These are phyloP conservation scores for Nematolebias whitei DNA, from an alignment of 2,113 vertebrate species.

Conservation along the genomic window DNA sequence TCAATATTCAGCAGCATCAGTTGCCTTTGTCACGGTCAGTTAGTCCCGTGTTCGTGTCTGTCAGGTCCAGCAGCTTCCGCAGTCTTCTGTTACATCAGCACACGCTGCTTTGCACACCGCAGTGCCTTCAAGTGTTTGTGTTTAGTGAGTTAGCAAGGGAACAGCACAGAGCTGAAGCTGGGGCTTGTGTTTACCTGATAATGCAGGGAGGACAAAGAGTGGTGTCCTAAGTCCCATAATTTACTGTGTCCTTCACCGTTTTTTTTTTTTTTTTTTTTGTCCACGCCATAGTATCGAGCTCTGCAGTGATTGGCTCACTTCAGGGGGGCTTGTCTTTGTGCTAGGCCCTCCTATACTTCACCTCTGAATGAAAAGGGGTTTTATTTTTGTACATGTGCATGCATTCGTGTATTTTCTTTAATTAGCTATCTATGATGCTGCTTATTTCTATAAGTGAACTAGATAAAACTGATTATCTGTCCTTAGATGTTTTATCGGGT, in stretches of 20 bases:
- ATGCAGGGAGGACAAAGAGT: background rate
- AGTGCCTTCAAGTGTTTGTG: background rate
- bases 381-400: background rate
- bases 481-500: conserved; percentile 25
- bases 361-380: conserved; percentile 58
- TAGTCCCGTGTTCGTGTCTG: conserved; percentile 20
- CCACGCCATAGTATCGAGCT: conserved; percentile 10
- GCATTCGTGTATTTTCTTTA: background rate
- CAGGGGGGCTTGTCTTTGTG: conserved; percentile 46
- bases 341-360: conserved; percentile 52
- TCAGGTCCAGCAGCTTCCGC: background rate
- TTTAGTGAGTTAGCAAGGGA: background rate
- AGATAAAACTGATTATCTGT: conserved; percentile 7
- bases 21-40: conserved; percentile 17
- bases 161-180: background rate
- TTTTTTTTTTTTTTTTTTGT: too few relatives aligned
- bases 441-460: background rate
- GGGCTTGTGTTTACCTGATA: background rate
- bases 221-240: conserved; percentile 11
- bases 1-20: background rate
- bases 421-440: background rate
- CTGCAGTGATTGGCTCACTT: conserved; percentile 62
- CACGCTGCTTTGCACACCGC: conserved; percentile 17
- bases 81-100: conserved; percentile 15
- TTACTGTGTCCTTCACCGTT: conserved; percentile 62